A percentile compares a stretch with the other conserved stretches of the same genome.
Conservation (phyloP, 2,888 invertebrate species). For the Bursaphelenchus okinawaensis region DNA sequence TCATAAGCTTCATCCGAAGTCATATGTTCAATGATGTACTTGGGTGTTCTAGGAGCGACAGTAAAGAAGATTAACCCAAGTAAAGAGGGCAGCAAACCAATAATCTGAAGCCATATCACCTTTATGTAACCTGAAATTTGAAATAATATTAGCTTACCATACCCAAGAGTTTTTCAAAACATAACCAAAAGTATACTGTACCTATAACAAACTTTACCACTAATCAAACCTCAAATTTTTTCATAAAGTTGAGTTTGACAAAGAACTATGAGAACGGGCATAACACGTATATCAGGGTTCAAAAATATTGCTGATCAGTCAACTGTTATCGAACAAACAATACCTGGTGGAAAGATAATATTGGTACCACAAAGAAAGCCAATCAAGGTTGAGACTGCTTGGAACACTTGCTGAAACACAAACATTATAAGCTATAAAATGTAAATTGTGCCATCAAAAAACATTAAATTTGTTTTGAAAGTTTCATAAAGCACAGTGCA, state of each 20-base stretch:
- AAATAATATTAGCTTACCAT: no score
- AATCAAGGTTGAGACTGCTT: slow-evolving; percentile 48
- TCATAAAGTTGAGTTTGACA: no score
- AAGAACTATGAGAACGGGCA: no score
- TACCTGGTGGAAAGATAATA: slow-evolving; percentile 37
- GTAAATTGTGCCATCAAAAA: not conserved
- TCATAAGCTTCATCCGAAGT: not conserved
- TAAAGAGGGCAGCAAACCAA: slow-evolving; percentile 35
- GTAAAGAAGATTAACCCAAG: slow-evolving; percentile 37
- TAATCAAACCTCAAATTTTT: no score
- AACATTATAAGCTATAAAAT: slow-evolving; percentile 4
- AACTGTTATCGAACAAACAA: no score
- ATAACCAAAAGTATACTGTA: no score
- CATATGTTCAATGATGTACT: slow-evolving; percentile 3
- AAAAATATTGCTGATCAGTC: no score
- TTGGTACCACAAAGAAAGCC: slow-evolving; percentile 50
- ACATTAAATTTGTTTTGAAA: no score
- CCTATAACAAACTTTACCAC: no score
- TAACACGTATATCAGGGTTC: no score
- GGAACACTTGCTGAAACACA: slow-evolving; percentile 47
- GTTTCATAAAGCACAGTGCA: no score
- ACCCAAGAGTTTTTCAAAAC: no score
- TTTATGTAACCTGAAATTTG: slow-evolving; percentile 11
- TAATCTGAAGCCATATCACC: slow-evolving; percentile 31
- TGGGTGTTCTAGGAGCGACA: slow-evolving; percentile 43